A percentile compares a stretch with the other conserved stretches of the same genome.
These are phyloP conservation scores for Cherax quadricarinatus DNA, from an alignment of 1,140 invertebrate species.

Conservation along the genomic window DNA sequence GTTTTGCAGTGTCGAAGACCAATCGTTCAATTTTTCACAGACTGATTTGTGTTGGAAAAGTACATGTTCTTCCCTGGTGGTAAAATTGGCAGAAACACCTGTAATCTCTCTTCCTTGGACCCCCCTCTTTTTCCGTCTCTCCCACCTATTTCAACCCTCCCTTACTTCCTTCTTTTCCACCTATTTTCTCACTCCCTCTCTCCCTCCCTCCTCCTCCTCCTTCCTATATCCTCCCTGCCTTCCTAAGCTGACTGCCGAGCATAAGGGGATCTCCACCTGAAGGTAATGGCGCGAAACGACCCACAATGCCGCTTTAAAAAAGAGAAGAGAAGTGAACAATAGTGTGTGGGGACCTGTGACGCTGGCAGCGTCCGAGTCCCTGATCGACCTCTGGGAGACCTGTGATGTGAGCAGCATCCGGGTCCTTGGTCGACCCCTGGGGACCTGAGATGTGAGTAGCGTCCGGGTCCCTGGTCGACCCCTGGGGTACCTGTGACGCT, in stretches of 20 bases:
- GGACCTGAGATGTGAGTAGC: no score
- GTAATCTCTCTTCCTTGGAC: background rate
- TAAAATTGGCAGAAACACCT: no score
- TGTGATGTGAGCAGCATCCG: no score
- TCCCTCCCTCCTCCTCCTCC: background rate
- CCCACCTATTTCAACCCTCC: background rate
- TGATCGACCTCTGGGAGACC: background rate
- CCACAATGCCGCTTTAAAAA: constrained; percentile 68
- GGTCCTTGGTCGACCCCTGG: no score
- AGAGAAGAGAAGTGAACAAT: constrained; percentile 62
- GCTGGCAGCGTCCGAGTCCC: constrained; percentile 11
- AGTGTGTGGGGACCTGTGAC: constrained; percentile 48
- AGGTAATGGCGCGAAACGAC: constrained; percentile 68
- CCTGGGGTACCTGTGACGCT: no score
- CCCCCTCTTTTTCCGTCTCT: background rate
- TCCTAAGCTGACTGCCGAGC: constrained; percentile 58
- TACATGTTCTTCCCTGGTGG: no score
- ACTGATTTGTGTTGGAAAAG: no score
- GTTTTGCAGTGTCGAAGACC: no score
- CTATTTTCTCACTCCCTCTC: background rate
- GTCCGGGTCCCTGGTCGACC: no score
- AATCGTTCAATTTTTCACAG: no score
- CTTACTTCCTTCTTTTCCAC: background rate
- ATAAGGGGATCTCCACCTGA: constrained; percentile 68
- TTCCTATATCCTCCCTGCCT: background rate